These are phyloP conservation scores for Hyposoter didymator DNA, from an alignment of 2,888 invertebrate species.

Conservation along the genomic window DNA sequence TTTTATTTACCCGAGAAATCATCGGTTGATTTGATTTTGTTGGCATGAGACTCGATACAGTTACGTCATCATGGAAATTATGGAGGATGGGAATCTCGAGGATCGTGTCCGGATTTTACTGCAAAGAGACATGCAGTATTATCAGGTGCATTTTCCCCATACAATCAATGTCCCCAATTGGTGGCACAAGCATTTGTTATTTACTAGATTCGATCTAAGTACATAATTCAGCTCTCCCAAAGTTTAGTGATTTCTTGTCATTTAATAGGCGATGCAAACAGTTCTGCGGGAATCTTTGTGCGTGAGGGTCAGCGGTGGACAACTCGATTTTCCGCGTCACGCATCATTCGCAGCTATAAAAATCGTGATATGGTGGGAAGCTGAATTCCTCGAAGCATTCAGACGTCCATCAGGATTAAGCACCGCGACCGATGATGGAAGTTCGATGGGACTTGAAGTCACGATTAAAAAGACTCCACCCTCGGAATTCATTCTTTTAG, in stretches of 20 bases:
- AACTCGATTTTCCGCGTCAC: slow-evolving; percentile 92
- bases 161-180: neutral
- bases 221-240: neutral
- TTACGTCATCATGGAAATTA: slow-evolving; percentile 89
- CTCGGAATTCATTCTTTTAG: slow-evolving; percentile 89
- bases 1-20: too few species aligned
- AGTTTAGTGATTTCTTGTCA: neutral
- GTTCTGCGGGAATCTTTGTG: slow-evolving; percentile 92
- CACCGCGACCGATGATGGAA: slow-evolving; percentile 80
- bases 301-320: slow-evolving; percentile 91
- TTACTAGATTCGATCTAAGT: neutral
- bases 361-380: slow-evolving; percentile 94
- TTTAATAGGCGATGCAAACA: slow-evolving; percentile 88
- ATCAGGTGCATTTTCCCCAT: slow-evolving; percentile 87
- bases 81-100: slow-evolving; percentile 96
- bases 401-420: slow-evolving; percentile 87
- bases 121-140: slow-evolving; percentile 93
- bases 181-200: neutral
- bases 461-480: slow-evolving; percentile 91
- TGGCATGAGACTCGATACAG: neutral
- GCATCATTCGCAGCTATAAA: slow-evolving; percentile 94
- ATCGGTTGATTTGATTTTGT: too few species aligned
- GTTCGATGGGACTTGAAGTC: slow-evolving; percentile 80
- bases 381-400: slow-evolving; percentile 92
- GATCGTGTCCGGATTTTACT: slow-evolving; percentile 93